Evolutionary conservation across 2,113 vertebrate genomes (phyloP), one percentile per base, ranked within the genome.

Genomic region (Nannobrachium achirus): DNA sequence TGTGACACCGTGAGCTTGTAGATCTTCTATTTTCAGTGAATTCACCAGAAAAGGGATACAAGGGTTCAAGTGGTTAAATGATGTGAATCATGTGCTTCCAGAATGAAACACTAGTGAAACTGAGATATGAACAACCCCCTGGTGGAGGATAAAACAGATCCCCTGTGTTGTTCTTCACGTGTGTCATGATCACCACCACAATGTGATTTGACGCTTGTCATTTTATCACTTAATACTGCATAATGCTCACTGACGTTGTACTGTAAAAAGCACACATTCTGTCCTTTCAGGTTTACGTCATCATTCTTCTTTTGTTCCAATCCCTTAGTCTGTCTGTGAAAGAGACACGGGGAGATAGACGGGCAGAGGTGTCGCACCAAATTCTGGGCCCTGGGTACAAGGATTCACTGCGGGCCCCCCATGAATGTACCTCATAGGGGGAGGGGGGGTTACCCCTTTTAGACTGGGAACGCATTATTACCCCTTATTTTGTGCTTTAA

Each of bases 111-210:
- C 40, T 41, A 16, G 15, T 44, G 52, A 73, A 61, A 69, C 53
- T 49, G 56, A 86, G 73, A 46, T 81, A 86, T 68, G 25, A 63
- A 72, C 45, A 58, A 73, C 59, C 55, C 18, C 10, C 20, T 13
- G 50, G 38, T 52, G 13, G 5, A 11, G 53, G 69, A 60, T 33
- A 60, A 40, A 61, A 77, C 69, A 68, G 69, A 71, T 80, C 63
- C 73, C 66, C 45, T 63, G 40, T 75, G 64, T 85, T 77, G 67
- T 76, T 82, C 66, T 58, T 63, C 70, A 79, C 56, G 80, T 42
- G 64, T 82, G 73, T 80, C 78, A 75, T 87, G 83, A 80, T 88
- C 77, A 16, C 39, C 45, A 56, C 74, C 59, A 8, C n/a, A n/a
- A n/a, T 58, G 80, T 75, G 80, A 82, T 39, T n/a, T 65, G 79